Percentiles rank a stretch among this genome's conserved stretches.
Evolutionary conservation across 2,113 vertebrate species (phyloP).

Genomic region (Phaetusa simplex): DNA sequence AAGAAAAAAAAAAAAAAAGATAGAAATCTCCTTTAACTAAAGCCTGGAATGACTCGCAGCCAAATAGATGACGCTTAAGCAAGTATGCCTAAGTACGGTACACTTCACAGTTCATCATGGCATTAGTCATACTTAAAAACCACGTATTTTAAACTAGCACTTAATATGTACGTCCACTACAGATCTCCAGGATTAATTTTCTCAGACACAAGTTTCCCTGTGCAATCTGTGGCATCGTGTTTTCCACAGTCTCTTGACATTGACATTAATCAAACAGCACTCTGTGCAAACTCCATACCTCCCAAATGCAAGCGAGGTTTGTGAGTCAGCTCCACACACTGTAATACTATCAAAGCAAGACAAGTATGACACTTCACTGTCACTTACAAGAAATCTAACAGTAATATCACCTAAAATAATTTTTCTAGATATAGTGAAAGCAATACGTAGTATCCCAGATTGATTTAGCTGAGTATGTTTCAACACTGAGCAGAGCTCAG

Average conservation of each 20-base stretch:
- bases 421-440: background rate
- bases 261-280: background rate
- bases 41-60: conserved; percentile 31
- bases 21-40: conserved; percentile 32
- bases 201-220: background rate
- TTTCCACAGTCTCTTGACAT: background rate
- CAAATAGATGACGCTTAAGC: background rate
- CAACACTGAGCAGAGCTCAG: background rate
- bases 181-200: background rate
- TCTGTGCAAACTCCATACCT: background rate
- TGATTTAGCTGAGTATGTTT: background rate
- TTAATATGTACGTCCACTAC: background rate
- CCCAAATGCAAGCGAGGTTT: background rate
- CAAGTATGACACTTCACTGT: background rate
- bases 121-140: conserved; percentile 36
- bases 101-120: conserved; percentile 24
- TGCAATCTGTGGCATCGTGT: background rate
- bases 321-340: conserved; percentile 7
- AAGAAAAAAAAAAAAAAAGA: background rate
- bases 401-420: background rate
- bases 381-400: background rate
- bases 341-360: background rate
- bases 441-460: background rate
- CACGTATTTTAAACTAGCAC: background rate
- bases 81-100: conserved; percentile 24